phyloP scores from a whole-genome alignment of 2,797 vertebrate species.

The Sebastes matsubarae region DNA sequence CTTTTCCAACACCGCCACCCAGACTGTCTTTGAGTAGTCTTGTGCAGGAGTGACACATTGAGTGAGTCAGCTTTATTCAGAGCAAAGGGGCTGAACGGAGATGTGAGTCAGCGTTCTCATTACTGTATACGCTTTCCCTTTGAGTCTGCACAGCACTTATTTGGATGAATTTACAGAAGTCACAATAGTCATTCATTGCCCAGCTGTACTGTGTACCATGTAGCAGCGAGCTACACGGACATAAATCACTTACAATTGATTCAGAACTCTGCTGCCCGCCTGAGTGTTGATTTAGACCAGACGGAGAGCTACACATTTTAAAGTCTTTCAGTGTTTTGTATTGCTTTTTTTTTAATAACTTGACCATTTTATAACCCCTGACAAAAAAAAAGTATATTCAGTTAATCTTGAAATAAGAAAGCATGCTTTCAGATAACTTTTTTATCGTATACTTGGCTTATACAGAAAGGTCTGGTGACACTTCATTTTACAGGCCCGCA shows the following conservation, averaged over 20 bases:
- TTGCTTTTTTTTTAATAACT: not conserved
- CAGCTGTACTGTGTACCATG: not conserved
- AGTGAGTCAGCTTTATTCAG: slow-evolving; percentile 8
- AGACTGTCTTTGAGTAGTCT: not conserved
- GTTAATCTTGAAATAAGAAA: no score
- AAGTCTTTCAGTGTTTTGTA: not conserved
- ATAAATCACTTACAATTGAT: not conserved
- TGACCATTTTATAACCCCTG: not conserved
- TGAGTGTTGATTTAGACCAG: not conserved
- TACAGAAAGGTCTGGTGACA: no score
- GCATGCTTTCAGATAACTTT: no score
- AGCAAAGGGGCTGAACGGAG: not conserved
- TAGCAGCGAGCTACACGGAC: not conserved
- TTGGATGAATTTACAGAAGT: not conserved
- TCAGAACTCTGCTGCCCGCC: not conserved
- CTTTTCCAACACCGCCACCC: not conserved
- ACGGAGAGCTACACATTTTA: not conserved
- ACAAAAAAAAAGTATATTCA: no score
- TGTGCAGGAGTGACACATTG: not conserved
- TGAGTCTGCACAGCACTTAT: not conserved
- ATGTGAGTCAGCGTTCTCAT: not conserved
- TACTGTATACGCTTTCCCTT: not conserved
- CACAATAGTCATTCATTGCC: not conserved
- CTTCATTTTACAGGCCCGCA: no score
- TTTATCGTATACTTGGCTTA: no score